Evolutionary conservation across 2,113 vertebrate species (phyloP), one percentile per base, ranked within the genome.

Genomic region (Odocoileus virginianus): DNA sequence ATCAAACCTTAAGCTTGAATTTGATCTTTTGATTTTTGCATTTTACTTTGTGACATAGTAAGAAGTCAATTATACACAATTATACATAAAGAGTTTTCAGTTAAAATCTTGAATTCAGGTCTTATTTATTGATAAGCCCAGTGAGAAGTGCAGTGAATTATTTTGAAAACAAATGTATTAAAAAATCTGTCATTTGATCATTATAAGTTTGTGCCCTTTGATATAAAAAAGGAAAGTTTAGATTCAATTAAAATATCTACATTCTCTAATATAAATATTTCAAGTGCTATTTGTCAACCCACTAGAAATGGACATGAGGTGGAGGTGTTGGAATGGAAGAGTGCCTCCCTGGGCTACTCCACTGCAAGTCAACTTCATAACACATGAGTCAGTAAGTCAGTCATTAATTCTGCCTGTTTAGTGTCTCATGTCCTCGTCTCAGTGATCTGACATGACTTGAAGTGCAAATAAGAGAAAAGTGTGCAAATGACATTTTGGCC

Each of bases 391-490:
- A 50, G 28, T 21, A 54, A 88, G 30, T 12, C 43, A 21, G 57
- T 74, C 67, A 74, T 3, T 84, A 27, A 91, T 40, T 3, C 9
- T 85, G 40, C 13, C 43, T 79, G 11, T n/a, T 27, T 36, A 58
- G 5, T 16, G 13, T 40, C 40, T 30, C 47, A 15, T n/a, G 19
- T 27, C 76, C 81, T 16, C 82, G 55, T 64, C 19, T 90, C 67
- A 92, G 85, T 96, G 87, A 82, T 43, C 16, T 87, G 71, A 85
- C 87, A 74, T 11, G 60, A 78, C 57, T 84, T 43, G 2, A 81
- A 23, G 93, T 78, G 17, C 58, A 97, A 82, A 85, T 61, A 43
- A 91, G 43, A 96, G 43, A 91, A 83, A 91, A 89, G 40, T 30
- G 23, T 54, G 25, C n/a, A 87, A 92, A 92, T 25, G 58, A 45